Evolutionary conservation across 2,113 vertebrate species (phyloP).

Genomic region (Microtus oregoni): DNA sequence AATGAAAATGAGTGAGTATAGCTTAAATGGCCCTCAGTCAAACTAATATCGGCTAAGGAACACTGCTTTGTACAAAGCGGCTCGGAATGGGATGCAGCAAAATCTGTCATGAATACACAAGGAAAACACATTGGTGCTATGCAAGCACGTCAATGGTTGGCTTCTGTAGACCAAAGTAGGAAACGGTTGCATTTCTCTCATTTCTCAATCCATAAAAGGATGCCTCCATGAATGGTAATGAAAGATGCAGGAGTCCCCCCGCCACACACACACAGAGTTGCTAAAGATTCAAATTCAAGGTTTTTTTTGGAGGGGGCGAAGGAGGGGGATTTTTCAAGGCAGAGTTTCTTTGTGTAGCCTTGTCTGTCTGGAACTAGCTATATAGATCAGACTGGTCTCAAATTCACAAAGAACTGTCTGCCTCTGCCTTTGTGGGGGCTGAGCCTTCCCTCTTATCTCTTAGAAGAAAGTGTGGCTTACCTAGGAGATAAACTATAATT

Average conservation of each 20-base stretch:
- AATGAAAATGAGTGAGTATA: constrained; percentile 60
- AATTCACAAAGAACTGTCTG: not conserved
- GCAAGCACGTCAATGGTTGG: not conserved
- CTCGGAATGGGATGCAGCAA: not conserved
- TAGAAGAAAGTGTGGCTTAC: not conserved
- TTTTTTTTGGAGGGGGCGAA: not conserved
- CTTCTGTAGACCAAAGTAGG: not conserved
- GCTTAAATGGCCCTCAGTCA: constrained; percentile 46
- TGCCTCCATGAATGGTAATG: not conserved
- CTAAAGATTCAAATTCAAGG: constrained; percentile 12
- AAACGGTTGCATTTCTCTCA: constrained; percentile 1
- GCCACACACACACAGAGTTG: not conserved
- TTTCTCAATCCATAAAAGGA: constrained; percentile 13
- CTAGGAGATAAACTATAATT: not conserved
- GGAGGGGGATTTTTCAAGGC: not conserved
- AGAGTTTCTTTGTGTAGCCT: not conserved
- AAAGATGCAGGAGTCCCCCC: not conserved
- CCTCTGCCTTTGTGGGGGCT: not conserved
- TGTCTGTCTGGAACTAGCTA: not conserved
- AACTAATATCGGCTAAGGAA: not conserved
- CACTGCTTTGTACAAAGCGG: not conserved
- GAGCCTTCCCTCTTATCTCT: not conserved
- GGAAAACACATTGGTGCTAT: not conserved
- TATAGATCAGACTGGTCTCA: not conserved
- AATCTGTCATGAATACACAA: not conserved